A percentile compares a stretch with the other conserved stretches of the same genome.
phyloP scores from a whole-genome alignment of 2,797 vertebrate genomes.

The Xenops minutus region DNA sequence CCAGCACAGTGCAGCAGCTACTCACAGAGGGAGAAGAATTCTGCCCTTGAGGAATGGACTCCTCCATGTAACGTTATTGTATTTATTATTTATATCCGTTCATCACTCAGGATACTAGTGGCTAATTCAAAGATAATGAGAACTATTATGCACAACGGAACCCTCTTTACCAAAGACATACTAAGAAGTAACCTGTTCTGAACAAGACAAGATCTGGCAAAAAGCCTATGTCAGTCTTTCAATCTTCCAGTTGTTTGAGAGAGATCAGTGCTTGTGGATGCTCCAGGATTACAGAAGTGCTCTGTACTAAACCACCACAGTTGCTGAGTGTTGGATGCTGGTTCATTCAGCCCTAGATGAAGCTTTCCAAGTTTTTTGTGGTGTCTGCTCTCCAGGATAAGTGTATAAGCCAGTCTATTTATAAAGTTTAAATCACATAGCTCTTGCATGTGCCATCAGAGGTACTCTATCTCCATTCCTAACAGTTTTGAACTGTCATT shows the following conservation, averaged over 20 bases:
- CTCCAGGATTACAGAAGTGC: neutral
- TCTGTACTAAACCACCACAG: neutral
- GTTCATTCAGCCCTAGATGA: neutral
- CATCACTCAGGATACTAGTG: neutral
- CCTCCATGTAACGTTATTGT: neutral
- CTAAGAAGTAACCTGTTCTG: neutral
- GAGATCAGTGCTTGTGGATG: neutral
- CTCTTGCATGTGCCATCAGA: neutral
- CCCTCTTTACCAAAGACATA: neutral
- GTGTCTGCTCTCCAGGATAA: neutral
- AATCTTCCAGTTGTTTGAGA: neutral
- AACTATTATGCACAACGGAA: neutral
- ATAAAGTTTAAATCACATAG: neutral
- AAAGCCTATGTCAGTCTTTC: neutral
- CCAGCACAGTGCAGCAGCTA: neutral
- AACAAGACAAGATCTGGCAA: neutral
- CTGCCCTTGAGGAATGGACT: neutral
- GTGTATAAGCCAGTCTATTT: neutral
- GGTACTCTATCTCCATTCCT: neutral
- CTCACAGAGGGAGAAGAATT: neutral
- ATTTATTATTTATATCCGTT: slow-evolving; percentile 35
- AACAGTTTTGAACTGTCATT: neutral
- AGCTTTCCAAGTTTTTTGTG: neutral
- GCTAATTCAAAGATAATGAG: slow-evolving; percentile 13
- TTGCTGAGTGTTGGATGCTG: neutral